Conservation (phyloP, 2,113 vertebrate species). For the Grammatotria lemairii region DNA sequence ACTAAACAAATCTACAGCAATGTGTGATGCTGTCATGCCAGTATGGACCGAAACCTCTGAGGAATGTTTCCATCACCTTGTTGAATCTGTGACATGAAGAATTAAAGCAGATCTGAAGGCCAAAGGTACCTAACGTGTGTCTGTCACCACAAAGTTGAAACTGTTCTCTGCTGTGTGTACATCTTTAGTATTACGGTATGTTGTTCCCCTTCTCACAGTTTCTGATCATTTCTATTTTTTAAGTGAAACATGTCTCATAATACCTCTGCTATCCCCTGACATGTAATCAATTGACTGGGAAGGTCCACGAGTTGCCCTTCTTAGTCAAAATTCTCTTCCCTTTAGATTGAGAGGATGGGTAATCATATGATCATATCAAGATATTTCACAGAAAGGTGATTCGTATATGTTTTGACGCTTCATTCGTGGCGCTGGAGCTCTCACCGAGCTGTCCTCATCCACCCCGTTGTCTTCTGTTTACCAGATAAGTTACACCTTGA, state of each 20-base stretch:
- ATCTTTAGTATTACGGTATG: not conserved
- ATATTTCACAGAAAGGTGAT: not conserved
- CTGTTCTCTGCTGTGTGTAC: not conserved
- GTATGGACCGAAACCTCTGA: not conserved
- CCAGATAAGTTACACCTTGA: not conserved
- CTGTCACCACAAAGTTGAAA: not conserved
- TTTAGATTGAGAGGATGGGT: not conserved
- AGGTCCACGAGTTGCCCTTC: not conserved
- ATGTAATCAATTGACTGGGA: not conserved
- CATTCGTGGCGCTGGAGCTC: not conserved
- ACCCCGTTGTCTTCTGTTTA: not conserved
- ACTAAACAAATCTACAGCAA: fast-evolving
- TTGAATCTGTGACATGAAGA: not conserved
- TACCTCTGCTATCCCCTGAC: not conserved
- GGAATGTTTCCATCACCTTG: not conserved
- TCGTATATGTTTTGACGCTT: not conserved
- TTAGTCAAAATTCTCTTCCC: not conserved
- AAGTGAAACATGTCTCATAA: not conserved
- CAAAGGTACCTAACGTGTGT: fast-evolving
- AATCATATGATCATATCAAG: not conserved
- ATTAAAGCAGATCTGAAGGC: not conserved
- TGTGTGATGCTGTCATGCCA: not conserved
- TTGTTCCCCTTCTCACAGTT: not conserved
- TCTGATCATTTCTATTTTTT: not conserved
- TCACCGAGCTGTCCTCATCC: not conserved